Evolutionary conservation across 2,888 invertebrate species (phyloP).

Genomic region (Phasia obesa): DNA sequence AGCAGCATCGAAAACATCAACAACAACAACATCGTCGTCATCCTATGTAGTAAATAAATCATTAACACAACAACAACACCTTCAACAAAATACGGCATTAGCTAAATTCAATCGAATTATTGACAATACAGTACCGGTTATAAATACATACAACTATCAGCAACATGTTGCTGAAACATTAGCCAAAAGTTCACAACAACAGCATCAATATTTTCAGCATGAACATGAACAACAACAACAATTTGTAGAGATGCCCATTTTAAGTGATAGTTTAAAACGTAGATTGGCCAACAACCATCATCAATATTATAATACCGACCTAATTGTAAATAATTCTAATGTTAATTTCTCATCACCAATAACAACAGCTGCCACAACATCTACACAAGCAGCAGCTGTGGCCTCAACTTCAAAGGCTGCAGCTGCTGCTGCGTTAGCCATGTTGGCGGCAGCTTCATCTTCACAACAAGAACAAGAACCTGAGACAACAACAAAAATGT

Average conservation of each 20-base stretch:
- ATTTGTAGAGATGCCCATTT: conserved; percentile 72
- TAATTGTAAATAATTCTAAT: conserved; percentile 76
- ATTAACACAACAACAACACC: conserved; percentile 74
- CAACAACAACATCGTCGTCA: conserved; percentile 76
- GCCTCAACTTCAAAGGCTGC: conserved; percentile 66
- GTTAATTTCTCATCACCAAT: conserved; percentile 65
- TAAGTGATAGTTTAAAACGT: conserved; percentile 76
- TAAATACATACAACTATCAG: conserved; percentile 73
- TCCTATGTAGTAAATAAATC: conserved; percentile 63
- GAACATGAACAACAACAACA: conserved; percentile 72
- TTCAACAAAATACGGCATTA: conserved; percentile 80
- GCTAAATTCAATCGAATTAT: conserved; percentile 83
- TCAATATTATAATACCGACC: conserved; percentile 76
- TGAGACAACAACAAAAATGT: conserved; percentile 36
- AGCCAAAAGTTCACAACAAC: conserved; percentile 66
- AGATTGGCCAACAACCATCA: conserved; percentile 71
- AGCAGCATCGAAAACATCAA: conserved; percentile 68
- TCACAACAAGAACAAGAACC: conserved; percentile 63
- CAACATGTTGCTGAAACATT: conserved; percentile 72
- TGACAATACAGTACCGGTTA: conserved; percentile 79
- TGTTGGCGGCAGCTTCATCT: conserved; percentile 62
- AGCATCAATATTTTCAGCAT: conserved; percentile 71
- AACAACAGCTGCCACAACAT: conserved; percentile 55
- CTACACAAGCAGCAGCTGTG: conserved; percentile 44
- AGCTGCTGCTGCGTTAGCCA: conserved; percentile 65